Conservation (phyloP, 2,888 invertebrate species). For the Oscheius myriophilus region DNA sequence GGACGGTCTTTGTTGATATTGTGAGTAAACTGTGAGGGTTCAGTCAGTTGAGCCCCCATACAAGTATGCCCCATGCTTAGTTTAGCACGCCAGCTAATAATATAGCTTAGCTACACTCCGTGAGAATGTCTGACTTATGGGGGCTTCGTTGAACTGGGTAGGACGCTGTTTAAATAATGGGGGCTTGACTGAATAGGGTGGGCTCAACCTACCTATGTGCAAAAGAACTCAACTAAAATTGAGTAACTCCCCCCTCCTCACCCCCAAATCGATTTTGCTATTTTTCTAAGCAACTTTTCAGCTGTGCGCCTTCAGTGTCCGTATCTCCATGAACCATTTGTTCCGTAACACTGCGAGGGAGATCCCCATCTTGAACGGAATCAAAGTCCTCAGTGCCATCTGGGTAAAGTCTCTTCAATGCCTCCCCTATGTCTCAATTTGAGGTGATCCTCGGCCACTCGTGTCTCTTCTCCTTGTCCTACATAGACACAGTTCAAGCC, state of each 20-base stretch:
- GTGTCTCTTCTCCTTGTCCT: constrained; percentile 48
- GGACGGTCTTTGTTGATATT: constrained; percentile 2
- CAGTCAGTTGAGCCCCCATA: too few species aligned
- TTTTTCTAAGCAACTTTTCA: constrained; percentile 7
- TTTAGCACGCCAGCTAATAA: too few species aligned
- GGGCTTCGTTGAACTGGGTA: too few species aligned
- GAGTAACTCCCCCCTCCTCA: too few species aligned
- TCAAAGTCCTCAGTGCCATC: constrained; percentile 44
- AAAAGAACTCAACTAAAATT: too few species aligned
- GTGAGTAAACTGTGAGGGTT: not conserved
- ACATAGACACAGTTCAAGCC: constrained; percentile 39
- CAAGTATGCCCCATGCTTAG: too few species aligned
- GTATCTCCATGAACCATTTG: constrained; percentile 36
- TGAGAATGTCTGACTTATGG: too few species aligned
- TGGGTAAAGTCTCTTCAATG: constrained; percentile 33
- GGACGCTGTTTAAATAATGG: too few species aligned
- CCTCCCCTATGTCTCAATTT: not conserved
- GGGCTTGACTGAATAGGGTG: too few species aligned
- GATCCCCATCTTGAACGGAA: constrained; percentile 35
- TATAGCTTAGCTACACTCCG: too few species aligned
- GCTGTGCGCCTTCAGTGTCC: constrained; percentile 46
- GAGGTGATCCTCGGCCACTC: constrained; percentile 49
- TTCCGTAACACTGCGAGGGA: constrained; percentile 48
- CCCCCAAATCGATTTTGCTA: too few species aligned
- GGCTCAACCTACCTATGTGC: too few species aligned